Percentiles rank a stretch among this genome's conserved stretches.
phyloP scores from a whole-genome alignment of 2,113 vertebrate genomes.

The Terrapene triunguis region DNA sequence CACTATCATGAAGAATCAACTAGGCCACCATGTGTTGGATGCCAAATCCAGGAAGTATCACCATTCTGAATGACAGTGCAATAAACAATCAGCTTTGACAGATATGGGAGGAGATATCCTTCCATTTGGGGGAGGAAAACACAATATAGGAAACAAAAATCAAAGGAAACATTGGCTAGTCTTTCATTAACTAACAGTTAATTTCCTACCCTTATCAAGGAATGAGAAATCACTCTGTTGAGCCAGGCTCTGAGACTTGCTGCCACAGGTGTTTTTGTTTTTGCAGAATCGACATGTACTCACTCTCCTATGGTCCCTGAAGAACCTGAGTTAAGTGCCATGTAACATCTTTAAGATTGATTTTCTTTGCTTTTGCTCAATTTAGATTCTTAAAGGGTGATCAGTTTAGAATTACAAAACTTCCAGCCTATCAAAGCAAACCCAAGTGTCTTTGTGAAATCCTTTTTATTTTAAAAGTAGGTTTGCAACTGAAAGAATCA shows the following conservation, averaged over 20 bases:
- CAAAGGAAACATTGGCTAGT: neutral
- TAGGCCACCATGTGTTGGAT: neutral
- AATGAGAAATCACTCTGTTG: neutral
- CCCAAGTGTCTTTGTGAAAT: neutral
- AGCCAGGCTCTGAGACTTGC: neutral
- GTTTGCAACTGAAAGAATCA: neutral
- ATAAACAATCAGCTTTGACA: neutral
- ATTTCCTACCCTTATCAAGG: neutral
- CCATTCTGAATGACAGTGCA: neutral
- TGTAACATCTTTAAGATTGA: neutral
- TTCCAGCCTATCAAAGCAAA: conserved; percentile 59
- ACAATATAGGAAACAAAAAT: neutral
- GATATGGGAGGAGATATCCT: neutral
- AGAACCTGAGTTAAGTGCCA: neutral
- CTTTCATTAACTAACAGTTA: neutral
- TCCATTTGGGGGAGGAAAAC: neutral
- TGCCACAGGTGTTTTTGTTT: neutral
- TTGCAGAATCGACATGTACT: no score
- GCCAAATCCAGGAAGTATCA: neutral
- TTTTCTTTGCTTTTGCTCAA: neutral
- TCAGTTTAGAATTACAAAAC: neutral
- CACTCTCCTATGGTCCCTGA: neutral
- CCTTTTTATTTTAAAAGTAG: neutral
- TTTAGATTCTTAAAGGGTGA: neutral
- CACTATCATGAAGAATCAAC: neutral